These are phyloP conservation scores for Anolis apletophallus DNA, from an alignment of 2,797 vertebrate species.

Conservation along the genomic window DNA sequence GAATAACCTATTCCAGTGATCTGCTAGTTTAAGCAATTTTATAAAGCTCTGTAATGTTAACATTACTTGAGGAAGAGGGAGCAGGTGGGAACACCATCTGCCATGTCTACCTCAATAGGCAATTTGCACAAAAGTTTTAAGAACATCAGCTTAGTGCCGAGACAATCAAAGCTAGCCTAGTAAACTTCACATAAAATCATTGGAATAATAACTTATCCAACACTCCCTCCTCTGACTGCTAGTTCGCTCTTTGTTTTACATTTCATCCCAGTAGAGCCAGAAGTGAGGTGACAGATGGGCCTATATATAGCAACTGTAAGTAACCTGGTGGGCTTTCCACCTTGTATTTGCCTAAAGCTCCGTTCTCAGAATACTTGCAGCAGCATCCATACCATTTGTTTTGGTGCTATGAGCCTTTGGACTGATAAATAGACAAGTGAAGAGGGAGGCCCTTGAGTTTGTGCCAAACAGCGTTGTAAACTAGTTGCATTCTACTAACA, in stretches of 20 bases:
- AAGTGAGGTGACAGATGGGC: background rate
- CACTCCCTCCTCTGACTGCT: background rate
- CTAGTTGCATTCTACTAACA: background rate
- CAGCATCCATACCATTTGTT: background rate
- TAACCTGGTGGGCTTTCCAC: background rate
- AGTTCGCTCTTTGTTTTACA: slow-evolving; percentile 5
- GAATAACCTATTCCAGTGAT: slow-evolving; percentile 49
- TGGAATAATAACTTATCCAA: background rate
- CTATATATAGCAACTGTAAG: slow-evolving; percentile 11
- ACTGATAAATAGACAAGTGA: rapidly evolving
- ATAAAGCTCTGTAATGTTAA: slow-evolving; percentile 56
- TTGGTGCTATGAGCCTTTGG: background rate
- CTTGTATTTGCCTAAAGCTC: slow-evolving; percentile 8
- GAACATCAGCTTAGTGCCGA: slow-evolving; percentile 16
- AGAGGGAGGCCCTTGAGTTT: background rate
- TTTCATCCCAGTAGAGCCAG: slow-evolving; percentile 14
- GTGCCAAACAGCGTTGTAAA: background rate
- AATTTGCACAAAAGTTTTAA: slow-evolving; percentile 44
- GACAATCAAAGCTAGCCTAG: slow-evolving; percentile 34
- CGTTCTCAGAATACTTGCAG: background rate
- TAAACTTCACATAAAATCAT: slow-evolving; percentile 30
- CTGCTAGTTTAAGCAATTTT: slow-evolving; percentile 49
- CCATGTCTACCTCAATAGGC: slow-evolving; percentile 48
- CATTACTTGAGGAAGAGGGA: slow-evolving; percentile 59
- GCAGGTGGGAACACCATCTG: slow-evolving; percentile 65